These are phyloP conservation scores for Sterna hirundo DNA, from an alignment of 2,113 vertebrate genomes.

Conservation along the genomic window DNA sequence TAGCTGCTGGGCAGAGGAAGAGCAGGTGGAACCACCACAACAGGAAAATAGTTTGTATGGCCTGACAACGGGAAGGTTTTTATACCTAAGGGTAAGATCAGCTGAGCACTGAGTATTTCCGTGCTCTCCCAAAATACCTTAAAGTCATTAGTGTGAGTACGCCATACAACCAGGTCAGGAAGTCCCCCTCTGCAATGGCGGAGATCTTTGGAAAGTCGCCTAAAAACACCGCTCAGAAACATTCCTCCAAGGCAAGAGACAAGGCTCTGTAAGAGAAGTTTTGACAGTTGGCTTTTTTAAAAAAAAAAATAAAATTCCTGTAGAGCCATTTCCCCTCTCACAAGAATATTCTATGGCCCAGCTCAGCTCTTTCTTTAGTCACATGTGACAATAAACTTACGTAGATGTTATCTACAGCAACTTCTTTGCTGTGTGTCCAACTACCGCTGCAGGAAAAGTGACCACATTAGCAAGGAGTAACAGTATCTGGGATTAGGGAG, in stretches of 20 bases:
- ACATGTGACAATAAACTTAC: accelerated
- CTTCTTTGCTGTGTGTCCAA: background rate
- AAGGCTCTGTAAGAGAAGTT: conserved; percentile 77
- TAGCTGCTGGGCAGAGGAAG: background rate
- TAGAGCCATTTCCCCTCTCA: background rate
- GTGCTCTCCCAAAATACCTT: conserved; percentile 77
- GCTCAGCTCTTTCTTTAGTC: background rate
- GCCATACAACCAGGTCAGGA: conserved; percentile 95
- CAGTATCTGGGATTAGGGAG: background rate
- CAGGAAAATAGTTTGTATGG: background rate
- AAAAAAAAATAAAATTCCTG: background rate
- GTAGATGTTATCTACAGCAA: background rate
- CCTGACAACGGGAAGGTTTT: background rate
- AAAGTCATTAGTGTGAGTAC: conserved; percentile 64
- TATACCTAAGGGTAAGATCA: too few species aligned
- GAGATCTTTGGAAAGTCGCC: conserved; percentile 83
- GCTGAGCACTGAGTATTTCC: background rate
- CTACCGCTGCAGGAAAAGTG: background rate
- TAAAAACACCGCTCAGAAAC: conserved; percentile 85
- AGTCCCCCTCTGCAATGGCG: conserved; percentile 90
- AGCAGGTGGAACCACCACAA: background rate
- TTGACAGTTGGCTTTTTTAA: background rate
- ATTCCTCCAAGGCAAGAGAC: conserved; percentile 85
- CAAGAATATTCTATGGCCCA: background rate
- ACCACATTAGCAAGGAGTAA: background rate